phyloP scores from a whole-genome alignment of 2,113 vertebrate species.

The Malurus melanocephalus region DNA sequence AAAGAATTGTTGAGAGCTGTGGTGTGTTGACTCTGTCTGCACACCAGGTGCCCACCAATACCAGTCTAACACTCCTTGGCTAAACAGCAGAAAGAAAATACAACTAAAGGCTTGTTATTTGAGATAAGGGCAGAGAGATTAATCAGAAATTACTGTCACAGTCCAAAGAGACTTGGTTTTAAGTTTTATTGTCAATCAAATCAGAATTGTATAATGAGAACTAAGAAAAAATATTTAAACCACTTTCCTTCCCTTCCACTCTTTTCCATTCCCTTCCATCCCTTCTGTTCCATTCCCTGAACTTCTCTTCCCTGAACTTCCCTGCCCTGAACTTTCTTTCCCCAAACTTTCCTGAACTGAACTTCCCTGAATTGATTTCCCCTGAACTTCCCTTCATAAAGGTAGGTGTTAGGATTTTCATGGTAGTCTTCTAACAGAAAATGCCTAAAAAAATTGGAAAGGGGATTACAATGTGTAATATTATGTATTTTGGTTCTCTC shows the following conservation, averaged over 20 bases:
- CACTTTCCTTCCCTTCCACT: accelerated
- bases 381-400: neutral
- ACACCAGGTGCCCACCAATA: accelerated
- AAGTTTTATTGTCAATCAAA: neutral
- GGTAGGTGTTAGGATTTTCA: neutral
- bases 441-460: neutral
- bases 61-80: neutral
- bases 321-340: no score
- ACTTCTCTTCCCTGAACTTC: no score
- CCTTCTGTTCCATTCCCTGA: no score
- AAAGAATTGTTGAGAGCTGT: neutral
- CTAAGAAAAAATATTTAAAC: neutral
- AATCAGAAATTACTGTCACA: neutral
- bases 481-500: neutral
- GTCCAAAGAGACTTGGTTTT: neutral
- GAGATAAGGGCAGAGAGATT: neutral
- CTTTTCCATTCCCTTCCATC: accelerated
- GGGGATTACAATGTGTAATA: neutral
- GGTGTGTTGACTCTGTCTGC: neutral
- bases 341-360: no score
- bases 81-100: neutral
- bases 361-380: no score
- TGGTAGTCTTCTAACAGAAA: neutral
- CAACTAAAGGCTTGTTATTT: accelerated
- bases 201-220: neutral